phyloP scores from a whole-genome alignment of 1,140 invertebrate genomes.

The Eufriesea mexicana region DNA sequence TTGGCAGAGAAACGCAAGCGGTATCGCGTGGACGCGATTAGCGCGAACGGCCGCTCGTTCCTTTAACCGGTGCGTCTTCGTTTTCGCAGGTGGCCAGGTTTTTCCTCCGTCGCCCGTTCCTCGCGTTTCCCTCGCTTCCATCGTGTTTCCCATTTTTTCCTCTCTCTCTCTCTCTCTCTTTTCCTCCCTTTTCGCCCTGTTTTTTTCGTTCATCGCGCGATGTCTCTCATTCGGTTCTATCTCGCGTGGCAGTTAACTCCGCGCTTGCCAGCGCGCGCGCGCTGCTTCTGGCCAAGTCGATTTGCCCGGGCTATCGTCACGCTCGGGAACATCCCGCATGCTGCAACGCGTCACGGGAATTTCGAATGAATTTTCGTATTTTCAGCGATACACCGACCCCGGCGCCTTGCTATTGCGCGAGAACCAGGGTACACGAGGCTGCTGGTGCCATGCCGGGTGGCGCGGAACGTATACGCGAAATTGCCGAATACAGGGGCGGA shows the following conservation, averaged over 20 bases:
- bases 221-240: constrained; percentile 44
- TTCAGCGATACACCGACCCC: constrained; percentile 34
- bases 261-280: neutral
- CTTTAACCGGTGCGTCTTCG: constrained; percentile 17
- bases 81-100: constrained; percentile 1
- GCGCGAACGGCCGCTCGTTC: constrained; percentile 30
- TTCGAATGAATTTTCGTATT: constrained; percentile 65
- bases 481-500: constrained; percentile 37
- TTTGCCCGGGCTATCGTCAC: constrained; percentile 33
- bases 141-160: neutral
- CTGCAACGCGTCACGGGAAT: constrained; percentile 41
- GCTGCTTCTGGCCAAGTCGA: constrained; percentile 38
- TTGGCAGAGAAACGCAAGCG: neutral
- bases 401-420: constrained; percentile 17
- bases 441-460: neutral
- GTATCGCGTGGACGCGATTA: constrained; percentile 44
- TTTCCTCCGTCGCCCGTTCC: neutral
- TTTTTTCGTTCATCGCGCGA: neutral
- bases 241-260: constrained; percentile 34
- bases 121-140: constrained; percentile 10
- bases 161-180: neutral
- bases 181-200: neutral
- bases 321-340: constrained; percentile 3
- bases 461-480: constrained; percentile 44
- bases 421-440: neutral